phyloP scores from a whole-genome alignment of 2,797 vertebrate genomes.

The Hypotaenidia philippensis region DNA sequence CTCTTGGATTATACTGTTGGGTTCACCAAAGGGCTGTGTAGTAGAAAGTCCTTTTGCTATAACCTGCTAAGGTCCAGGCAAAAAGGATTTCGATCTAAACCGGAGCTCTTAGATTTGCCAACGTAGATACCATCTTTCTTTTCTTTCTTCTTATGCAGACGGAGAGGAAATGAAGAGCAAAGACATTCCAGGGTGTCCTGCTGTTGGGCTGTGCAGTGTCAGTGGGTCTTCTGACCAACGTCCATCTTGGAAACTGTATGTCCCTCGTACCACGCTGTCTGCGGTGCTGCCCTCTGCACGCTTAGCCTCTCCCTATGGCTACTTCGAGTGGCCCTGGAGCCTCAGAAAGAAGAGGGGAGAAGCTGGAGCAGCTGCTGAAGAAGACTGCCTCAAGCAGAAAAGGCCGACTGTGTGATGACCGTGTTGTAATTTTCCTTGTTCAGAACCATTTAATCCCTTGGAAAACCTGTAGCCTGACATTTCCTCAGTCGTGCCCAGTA shows the following conservation, averaged over 20 bases:
- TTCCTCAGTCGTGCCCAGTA: neutral
- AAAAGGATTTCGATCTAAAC: neutral
- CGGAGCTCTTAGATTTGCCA: neutral
- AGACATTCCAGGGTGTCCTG: neutral
- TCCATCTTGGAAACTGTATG: slow-evolving; percentile 53
- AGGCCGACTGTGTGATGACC: neutral
- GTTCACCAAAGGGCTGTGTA: neutral
- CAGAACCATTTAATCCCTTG: neutral
- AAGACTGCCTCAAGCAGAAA: neutral
- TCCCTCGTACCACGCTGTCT: slow-evolving; percentile 63
- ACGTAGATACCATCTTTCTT: neutral
- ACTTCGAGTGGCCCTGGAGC: slow-evolving; percentile 65
- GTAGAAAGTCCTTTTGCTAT: neutral
- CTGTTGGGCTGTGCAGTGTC: neutral
- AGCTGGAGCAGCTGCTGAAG: neutral
- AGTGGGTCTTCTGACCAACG: neutral
- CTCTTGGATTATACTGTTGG: rapidly evolving
- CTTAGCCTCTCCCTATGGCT: slow-evolving; percentile 55
- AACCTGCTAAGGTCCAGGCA: neutral
- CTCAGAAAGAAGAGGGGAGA: neutral
- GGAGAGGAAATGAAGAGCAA: slow-evolving; percentile 39
- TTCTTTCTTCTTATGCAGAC: slow-evolving; percentile 59
- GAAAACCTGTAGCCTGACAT: neutral
- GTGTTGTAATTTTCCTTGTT: neutral
- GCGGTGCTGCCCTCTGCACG: slow-evolving; percentile 72